A percentile compares a stretch with the other conserved stretches of the same genome.
Evolutionary conservation across 2,888 invertebrate genomes (phyloP).

Genomic region (Epicampocera succincta): DNA sequence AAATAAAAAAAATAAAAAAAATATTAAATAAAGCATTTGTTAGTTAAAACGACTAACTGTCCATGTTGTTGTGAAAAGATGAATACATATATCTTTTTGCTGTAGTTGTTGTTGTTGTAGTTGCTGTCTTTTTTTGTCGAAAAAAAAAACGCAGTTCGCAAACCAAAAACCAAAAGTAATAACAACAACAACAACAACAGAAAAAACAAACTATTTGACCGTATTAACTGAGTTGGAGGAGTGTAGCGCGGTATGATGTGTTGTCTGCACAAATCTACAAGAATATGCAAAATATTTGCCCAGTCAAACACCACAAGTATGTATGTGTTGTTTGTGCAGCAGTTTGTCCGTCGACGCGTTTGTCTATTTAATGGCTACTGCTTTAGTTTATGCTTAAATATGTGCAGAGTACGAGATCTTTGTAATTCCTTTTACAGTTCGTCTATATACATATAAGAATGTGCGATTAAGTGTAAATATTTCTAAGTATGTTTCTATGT

Average conservation of each 20-base stretch:
- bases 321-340: constrained; percentile 1
- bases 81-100: constrained; percentile 33
- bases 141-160: constrained; percentile 35
- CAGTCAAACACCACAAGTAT: constrained; percentile 41
- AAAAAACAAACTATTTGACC: constrained; percentile 28
- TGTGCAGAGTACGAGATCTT: constrained; percentile 33
- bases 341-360: constrained; percentile 12
- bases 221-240: constrained; percentile 48
- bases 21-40: constrained; percentile 63
- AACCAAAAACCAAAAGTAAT: constrained; percentile 12
- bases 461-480: background rate
- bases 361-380: constrained; percentile 66
- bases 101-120: too few species aligned
- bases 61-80: constrained; percentile 64
- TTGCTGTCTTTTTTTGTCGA: constrained; percentile 10
- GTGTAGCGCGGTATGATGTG: background rate
- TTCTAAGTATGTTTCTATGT: background rate
- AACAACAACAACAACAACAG: too few species aligned
- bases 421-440: constrained; percentile 44
- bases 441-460: background rate
- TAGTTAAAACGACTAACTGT: constrained; percentile 68
- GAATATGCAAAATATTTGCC: constrained; percentile 64
- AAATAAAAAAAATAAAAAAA: too few species aligned
- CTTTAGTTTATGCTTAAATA: constrained; percentile 54
- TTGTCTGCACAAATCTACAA: constrained; percentile 8